Evolutionary conservation across 2,797 vertebrate genomes (phyloP).

Genomic region (Erpetoichthys calabaricus): DNA sequence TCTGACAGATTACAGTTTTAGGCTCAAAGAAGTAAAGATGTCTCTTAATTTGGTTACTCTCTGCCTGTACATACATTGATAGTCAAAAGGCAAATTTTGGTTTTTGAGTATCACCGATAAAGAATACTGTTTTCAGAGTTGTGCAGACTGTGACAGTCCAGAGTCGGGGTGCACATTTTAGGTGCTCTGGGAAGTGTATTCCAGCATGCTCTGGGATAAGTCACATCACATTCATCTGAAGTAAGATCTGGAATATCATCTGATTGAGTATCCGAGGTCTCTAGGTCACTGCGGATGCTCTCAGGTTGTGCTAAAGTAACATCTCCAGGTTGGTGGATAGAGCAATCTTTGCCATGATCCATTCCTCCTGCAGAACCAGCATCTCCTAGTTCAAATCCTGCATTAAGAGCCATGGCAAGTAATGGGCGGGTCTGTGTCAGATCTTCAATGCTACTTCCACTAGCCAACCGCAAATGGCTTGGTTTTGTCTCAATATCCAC

Average conservation of each 20-base stretch:
- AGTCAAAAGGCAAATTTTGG: too few relatives aligned
- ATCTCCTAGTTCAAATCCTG: conserved; percentile 55
- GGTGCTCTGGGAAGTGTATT: conserved; percentile 13
- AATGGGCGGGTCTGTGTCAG: conserved; percentile 45
- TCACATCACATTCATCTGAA: conserved; percentile 86
- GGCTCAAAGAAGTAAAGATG: too few relatives aligned
- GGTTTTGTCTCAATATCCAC: conserved; percentile 98
- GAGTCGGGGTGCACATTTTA: conserved; percentile 15
- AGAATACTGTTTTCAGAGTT: too few relatives aligned
- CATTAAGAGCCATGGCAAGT: conserved; percentile 41
- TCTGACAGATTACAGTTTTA: too few relatives aligned
- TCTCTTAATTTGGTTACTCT: too few relatives aligned
- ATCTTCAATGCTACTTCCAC: conserved; percentile 75
- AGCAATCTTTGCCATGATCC: conserved; percentile 61
- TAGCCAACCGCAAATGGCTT: conserved; percentile 84
- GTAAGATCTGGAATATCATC: conserved; percentile 91
- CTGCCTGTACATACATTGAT: too few relatives aligned
- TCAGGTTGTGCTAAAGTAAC: conserved; percentile 90
- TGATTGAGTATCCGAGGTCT: conserved; percentile 93
- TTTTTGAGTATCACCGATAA: too few relatives aligned
- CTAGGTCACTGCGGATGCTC: conserved; percentile 94
- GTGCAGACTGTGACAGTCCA: too few relatives aligned
- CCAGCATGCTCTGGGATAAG: conserved; percentile 47
- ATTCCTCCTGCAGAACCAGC: conserved; percentile 45
- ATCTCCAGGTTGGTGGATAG: conserved; percentile 53